Evolutionary conservation across 2,888 invertebrate species (phyloP), one percentile per base, ranked within the genome.

Genomic region (Erpobdella octoculata): DNA sequence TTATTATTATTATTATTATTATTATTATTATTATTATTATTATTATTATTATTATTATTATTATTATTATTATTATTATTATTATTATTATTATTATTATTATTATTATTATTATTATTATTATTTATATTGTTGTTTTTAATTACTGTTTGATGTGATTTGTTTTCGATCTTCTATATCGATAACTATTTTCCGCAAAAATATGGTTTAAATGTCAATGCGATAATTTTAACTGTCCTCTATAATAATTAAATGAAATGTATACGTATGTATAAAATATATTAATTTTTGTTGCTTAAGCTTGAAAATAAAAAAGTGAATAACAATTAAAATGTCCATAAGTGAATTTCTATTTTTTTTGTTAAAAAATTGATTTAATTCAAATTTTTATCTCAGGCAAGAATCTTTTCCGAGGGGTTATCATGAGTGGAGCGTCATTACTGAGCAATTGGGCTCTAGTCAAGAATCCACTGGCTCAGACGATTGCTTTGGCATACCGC

Each of bases 341-440:
- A n/a, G n/a, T n/a, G n/a, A n/a, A n/a, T n/a, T n/a, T n/a, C n/a
- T n/a, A n/a, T n/a, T n/a, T n/a, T n/a, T n/a, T n/a, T n/a, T n/a
- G n/a, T 3, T 5, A 46, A 46, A 46, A 5, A 46, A 1, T 3
- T 1, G 21, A 46, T 21, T 46, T 5, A n/a, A n/a, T 46, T 46
- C 21, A 5, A n/a, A n/a, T n/a, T 3, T 21, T n/a, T n/a, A 18
- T 3, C 28, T 75, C 77, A 80, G 79, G 77, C 61, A 77, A 75
- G 15, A 75, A 74, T 21, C 76, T 79, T 46, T 79, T 81, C 75
- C 90, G 92, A 82, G 87, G 93, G 71, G 91, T 92, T 15, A 92
- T 96, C 79, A 85, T 96, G 73, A 91, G 94, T 91, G 91, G 94
- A 73, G 92, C 95, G 1, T 91, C 93, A 1, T 80, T 81, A 8